phyloP scores from a whole-genome alignment of 1,140 invertebrate genomes.

The Palaemon carinicauda region DNA sequence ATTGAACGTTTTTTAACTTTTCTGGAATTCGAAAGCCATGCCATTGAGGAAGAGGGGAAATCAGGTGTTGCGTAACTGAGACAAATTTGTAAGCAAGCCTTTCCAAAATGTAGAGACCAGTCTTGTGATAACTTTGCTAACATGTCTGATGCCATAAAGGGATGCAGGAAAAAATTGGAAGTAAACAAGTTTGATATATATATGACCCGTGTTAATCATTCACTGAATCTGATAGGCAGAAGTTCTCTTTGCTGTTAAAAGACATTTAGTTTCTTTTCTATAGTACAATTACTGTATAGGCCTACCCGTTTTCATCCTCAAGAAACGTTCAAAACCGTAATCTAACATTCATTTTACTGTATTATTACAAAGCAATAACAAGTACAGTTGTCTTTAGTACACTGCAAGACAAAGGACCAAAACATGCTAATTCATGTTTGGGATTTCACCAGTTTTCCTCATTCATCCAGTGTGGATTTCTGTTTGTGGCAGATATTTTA shows the following conservation, averaged over 20 bases:
- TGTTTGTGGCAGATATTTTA: too few species aligned
- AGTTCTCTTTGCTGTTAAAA: neutral
- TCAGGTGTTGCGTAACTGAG: conserved; percentile 26
- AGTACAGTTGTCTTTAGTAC: too few species aligned
- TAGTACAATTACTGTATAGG: neutral
- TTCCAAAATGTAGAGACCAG: conserved; percentile 20
- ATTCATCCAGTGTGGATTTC: too few species aligned
- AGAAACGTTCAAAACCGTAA: too few species aligned
- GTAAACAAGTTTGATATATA: conserved; percentile 9
- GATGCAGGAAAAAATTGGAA: conserved; percentile 16
- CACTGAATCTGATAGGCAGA: neutral
- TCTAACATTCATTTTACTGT: too few species aligned
- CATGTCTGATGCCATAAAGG: conserved; percentile 20
- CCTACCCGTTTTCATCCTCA: neutral
- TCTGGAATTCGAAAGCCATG: neutral
- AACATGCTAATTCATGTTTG: too few species aligned
- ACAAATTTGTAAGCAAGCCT: conserved; percentile 9
- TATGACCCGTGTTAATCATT: neutral
- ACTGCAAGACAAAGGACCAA: too few species aligned
- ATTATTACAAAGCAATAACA: too few species aligned
- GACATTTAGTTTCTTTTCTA: neutral
- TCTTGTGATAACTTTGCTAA: conserved; percentile 30
- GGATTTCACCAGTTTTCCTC: too few species aligned
- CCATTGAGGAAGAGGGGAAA: conserved; percentile 20
- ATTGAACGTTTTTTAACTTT: conserved; percentile 13